A percentile compares a stretch with the other conserved stretches of the same genome.
These are phyloP conservation scores for Drosophila pseudoananassae DNA, from an alignment of 1,140 invertebrate genomes.

Conservation along the genomic window DNA sequence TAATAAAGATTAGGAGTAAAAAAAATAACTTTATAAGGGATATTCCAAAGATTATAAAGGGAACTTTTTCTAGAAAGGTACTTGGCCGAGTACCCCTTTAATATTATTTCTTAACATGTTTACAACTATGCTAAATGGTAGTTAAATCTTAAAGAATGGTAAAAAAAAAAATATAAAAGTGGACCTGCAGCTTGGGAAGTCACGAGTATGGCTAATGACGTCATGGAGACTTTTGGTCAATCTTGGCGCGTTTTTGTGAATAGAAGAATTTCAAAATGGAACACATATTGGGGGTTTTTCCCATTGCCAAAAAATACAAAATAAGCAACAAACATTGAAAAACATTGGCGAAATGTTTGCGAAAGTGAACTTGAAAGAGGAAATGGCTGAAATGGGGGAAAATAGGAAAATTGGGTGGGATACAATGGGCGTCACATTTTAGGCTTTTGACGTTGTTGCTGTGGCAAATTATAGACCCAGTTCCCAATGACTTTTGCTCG, in stretches of 20 bases:
- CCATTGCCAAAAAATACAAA: conserved; percentile 56
- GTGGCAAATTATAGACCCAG: conserved; percentile 55
- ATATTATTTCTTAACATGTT: conserved; percentile 7
- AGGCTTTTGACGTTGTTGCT: conserved; percentile 55
- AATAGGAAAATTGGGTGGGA: conserved; percentile 13
- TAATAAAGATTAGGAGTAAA: neutral
- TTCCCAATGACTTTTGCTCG: conserved; percentile 35
- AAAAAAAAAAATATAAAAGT: conserved; percentile 4
- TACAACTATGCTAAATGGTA: conserved; percentile 44
- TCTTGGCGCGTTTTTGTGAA: conserved; percentile 40
- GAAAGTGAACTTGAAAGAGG: conserved; percentile 42
- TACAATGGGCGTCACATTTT: conserved; percentile 42
- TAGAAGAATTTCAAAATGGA: conserved; percentile 4
- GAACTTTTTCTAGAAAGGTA: neutral
- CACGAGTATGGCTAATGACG: conserved; percentile 58
- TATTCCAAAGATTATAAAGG: neutral
- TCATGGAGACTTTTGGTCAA: conserved; percentile 55
- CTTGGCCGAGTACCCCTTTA: conserved; percentile 28
- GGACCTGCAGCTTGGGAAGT: conserved; percentile 47
- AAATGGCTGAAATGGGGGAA: conserved; percentile 38
- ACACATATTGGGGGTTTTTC: conserved; percentile 40
- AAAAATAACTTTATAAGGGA: neutral
- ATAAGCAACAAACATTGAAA: conserved; percentile 7
- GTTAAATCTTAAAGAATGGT: neutral
- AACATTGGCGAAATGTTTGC: conserved; percentile 13